Evolutionary conservation across 2,888 invertebrate species (phyloP).

Genomic region (Tupiocoris notatus): DNA sequence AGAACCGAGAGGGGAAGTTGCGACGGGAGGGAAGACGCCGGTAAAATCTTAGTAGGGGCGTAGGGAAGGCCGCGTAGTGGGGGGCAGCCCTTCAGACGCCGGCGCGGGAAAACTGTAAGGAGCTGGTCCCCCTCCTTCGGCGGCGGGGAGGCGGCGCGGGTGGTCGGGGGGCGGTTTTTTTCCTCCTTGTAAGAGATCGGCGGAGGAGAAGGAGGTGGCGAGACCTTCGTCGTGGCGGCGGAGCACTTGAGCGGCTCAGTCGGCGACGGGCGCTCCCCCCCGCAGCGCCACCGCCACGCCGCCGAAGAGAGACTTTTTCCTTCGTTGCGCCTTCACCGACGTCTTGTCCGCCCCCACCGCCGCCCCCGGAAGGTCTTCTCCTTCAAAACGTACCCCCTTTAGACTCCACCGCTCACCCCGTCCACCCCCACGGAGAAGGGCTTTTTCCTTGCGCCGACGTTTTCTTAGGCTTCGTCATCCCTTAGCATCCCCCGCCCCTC

Average conservation of each 20-base stretch:
- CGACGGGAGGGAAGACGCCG: conserved; percentile 34
- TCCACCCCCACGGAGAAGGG: conserved; percentile 36
- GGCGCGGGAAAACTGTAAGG: conserved; percentile 52
- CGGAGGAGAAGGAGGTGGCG: conserved; percentile 30
- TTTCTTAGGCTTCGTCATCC: conserved; percentile 43
- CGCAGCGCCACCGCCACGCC: conserved; percentile 26
- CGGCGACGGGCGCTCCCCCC: conserved; percentile 42
- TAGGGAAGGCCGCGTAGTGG: conserved; percentile 46
- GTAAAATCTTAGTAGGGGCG: conserved; percentile 46
- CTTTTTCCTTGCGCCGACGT: conserved; percentile 45
- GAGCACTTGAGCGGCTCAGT: conserved; percentile 40
- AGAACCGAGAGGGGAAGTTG: conserved; percentile 5
- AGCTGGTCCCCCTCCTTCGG: conserved; percentile 47
- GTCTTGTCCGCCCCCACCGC: conserved; percentile 39
- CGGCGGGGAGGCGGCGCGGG: conserved; percentile 21
- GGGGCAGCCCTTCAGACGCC: conserved; percentile 49
- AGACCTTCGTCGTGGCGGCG: conserved; percentile 4
- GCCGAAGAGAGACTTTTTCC: conserved; percentile 44
- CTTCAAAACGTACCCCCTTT: conserved; percentile 17
- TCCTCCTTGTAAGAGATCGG: conserved; percentile 49
- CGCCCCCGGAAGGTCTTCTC: no score
- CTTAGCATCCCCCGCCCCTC: conserved; percentile 41
- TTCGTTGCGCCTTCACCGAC: conserved; percentile 44
- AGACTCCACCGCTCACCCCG: conserved; percentile 3
- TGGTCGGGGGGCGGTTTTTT: conserved; percentile 48